A percentile compares a stretch with the other conserved stretches of the same genome.
Evolutionary conservation across 2,888 invertebrate genomes (phyloP).

Genomic region (Caenorhabditis panamensis): DNA sequence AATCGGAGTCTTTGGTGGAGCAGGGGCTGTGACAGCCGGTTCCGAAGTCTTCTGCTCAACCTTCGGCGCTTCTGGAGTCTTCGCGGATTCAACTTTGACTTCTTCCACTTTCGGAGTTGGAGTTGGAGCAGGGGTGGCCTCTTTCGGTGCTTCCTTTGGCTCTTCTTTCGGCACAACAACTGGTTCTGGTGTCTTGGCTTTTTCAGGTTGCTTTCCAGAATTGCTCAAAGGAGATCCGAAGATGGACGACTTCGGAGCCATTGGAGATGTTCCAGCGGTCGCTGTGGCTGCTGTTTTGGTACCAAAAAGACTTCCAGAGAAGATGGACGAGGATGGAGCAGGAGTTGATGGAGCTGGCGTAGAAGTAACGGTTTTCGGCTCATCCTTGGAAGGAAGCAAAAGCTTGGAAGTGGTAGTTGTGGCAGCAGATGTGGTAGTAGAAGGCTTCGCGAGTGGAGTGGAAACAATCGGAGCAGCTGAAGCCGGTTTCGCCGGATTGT

Average conservation of each 20-base stretch:
- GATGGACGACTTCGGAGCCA: background rate
- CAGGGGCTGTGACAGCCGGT: background rate
- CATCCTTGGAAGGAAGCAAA: background rate
- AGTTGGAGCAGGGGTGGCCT: background rate
- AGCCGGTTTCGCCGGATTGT: slow-evolving; percentile 28
- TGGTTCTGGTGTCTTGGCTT: slow-evolving; percentile 7
- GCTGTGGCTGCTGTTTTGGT: background rate
- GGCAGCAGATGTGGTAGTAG: background rate
- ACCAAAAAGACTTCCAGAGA: slow-evolving; percentile 34
- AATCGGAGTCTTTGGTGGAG: background rate
- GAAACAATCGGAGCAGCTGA: slow-evolving; percentile 6
- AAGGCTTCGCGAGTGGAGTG: background rate
- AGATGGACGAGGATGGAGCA: slow-evolving; percentile 33
- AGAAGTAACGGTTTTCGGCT: background rate
- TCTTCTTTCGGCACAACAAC: background rate
- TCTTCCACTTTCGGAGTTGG: background rate
- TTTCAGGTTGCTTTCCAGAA: background rate
- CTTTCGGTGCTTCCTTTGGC: background rate
- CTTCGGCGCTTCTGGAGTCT: slow-evolving; percentile 2
- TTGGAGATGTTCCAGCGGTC: background rate
- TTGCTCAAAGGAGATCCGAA: background rate
- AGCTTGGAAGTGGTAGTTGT: slow-evolving; percentile 9
- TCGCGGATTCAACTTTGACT: background rate
- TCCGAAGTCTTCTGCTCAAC: slow-evolving; percentile 13
- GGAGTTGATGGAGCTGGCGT: background rate